Evolutionary conservation across 2,888 invertebrate species (phyloP).

Genomic region (Eilema caniola): DNA sequence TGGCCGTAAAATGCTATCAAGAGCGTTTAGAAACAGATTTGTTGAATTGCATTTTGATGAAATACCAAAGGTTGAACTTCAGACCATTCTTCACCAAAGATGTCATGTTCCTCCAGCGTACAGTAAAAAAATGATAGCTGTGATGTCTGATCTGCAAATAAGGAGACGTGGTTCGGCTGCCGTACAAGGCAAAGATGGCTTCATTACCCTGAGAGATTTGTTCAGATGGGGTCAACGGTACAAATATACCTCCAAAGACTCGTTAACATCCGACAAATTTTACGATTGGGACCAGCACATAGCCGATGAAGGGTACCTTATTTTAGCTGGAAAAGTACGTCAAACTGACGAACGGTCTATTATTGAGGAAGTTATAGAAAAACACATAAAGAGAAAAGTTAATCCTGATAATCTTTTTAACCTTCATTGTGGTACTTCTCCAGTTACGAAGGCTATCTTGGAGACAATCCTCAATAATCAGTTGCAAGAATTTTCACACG

Average conservation of each 20-base stretch:
- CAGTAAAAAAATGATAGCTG: slow-evolving; percentile 95
- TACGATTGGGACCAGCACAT: slow-evolving; percentile 99
- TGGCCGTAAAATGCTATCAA: slow-evolving; percentile 97
- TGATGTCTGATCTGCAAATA: slow-evolving; percentile 96
- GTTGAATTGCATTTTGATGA: slow-evolving; percentile 98
- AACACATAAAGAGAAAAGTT: slow-evolving; percentile 93
- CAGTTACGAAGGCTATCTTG: slow-evolving; percentile 91
- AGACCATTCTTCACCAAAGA: slow-evolving; percentile 94
- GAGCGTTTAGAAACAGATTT: slow-evolving; percentile 99
- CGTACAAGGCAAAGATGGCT: slow-evolving; percentile 96
- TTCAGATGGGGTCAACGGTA: slow-evolving; percentile 99
- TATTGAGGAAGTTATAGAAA: slow-evolving; percentile 92
- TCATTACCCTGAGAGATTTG: slow-evolving; percentile 97
- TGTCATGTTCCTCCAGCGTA: slow-evolving; percentile 96
- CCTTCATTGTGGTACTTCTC: slow-evolving; percentile 89
- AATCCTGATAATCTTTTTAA: slow-evolving; percentile 91
- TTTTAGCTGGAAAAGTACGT: slow-evolving; percentile 97
- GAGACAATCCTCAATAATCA: slow-evolving; percentile 88
- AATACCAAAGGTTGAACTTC: slow-evolving; percentile 95
- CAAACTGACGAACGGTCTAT: slow-evolving; percentile 93
- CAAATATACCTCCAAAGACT: slow-evolving; percentile 89
- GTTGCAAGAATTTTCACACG: slow-evolving; percentile 89
- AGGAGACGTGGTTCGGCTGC: slow-evolving; percentile 94
- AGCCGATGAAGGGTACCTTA: slow-evolving; percentile 97
- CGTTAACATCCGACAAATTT: slow-evolving; percentile 86